Evolutionary conservation across 1,140 invertebrate species (phyloP), one percentile per base, ranked within the genome.

Genomic region (Archivesica marissinica): DNA sequence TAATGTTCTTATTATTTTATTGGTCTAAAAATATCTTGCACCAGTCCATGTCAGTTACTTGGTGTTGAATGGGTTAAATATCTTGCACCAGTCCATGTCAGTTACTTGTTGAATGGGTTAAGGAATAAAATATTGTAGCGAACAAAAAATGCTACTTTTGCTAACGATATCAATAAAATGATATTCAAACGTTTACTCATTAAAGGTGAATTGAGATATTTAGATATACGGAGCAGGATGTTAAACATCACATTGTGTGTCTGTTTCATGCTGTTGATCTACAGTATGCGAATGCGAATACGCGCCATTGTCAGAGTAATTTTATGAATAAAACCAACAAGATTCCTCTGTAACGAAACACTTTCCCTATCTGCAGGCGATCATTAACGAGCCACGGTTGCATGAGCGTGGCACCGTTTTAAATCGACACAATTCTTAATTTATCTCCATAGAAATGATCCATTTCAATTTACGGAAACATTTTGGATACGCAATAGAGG

Each of bases 361-460:
- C 77, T 66, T 61, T 64, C 77, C 0, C 35, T 79, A 79, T 79
- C 77, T 30, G 4, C 56, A 64, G 44, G 61, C n/a, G 38, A 20
- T 44, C 61, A 66, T 79, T 79, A 79, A 79, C 77, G 77, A 35
- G 56, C 28, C 30, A 79, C 56, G 77, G 54, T 79, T 64, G 39
- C n/a, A 7, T 28, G 77, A 59, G 59, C 33, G 41, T 79, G 44
- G 44, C 77, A 79, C 77, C 77, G 56, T 66, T 79, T 79, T 64
- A 79, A 79, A 64, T 79, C 77, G 77, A 79, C 61, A 66, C 44
- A 79, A 79, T 64, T 50, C 25, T 59, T 66, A 79, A 79, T 79
- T 79, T 79, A 79, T 79, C 77, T 50, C 56, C 25, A 64, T 66
- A 50, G 38, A 64, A 66, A 64, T 79, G 77, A 79, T 50, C 77